Base-by-base conservation (phyloP, 2,888 invertebrate genomes). In the Cephalotes varians region DNA sequence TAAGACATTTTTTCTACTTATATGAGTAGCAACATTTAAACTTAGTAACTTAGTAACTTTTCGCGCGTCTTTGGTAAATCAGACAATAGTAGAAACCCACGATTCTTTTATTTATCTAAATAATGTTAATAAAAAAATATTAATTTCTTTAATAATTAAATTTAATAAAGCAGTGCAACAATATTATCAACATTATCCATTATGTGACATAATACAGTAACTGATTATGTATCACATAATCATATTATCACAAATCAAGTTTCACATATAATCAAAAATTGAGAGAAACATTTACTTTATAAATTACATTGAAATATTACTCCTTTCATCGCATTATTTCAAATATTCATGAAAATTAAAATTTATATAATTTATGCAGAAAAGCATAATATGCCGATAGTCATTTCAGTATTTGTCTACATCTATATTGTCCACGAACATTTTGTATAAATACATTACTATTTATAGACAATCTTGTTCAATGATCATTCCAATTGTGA, bases 161-260 rank as follows among this genome's bases (percentile, higher is more conserved):
- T 77, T 77, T 54, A 44, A 34, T 44, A 12, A 44, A 69, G 15
- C 21, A 56, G 12, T 69, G 31, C 51, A 34, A 77, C 56, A 44
- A 44, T 56, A 31, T 44, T 21, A 44, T 21, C 31, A 31, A 77
- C n/a, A 37, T 77, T 77, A 69, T 77, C 31, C n/a, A n/a, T n/a
- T n/a, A n/a, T n/a, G n/a, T n/a, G n/a, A n/a, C n/a, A n/a, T n/a
- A n/a, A 77, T 18, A 25, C 4, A 37, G 21, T 54, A 65, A 54
- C 5, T 77, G 34, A 69, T 77, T 69, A 54, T 54, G 18, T 25
- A 54, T 67, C 44, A 44, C n/a, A n/a, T n/a, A n/a, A n/a, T n/a
- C n/a, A n/a, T n/a, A n/a, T n/a, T 77, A 77, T 77, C 69, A 69
- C 69, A 77, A 77, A 77, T 67, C 56, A 77, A 69, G 21, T 69